Percentiles rank a stretch among this genome's conserved stretches.
phyloP scores from a whole-genome alignment of 2,888 invertebrate species.

The Hirudinaria manillensis region DNA sequence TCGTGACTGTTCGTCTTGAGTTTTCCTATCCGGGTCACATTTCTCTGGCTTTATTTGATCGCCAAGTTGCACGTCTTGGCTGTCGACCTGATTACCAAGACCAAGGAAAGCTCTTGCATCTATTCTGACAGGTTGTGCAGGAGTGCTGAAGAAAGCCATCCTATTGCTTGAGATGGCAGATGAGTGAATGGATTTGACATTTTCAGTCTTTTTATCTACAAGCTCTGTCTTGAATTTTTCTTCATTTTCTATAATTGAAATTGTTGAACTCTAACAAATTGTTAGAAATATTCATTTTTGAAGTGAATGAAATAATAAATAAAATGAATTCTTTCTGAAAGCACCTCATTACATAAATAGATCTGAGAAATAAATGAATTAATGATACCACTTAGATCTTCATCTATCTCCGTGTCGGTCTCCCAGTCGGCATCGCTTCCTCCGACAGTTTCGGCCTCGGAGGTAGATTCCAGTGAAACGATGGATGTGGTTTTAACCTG shows the following conservation, averaged over 20 bases:
- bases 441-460: slow-evolving; percentile 35
- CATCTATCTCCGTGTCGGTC: slow-evolving; percentile 38
- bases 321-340: no score
- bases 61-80: not conserved
- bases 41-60: not conserved
- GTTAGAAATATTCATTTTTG: no score
- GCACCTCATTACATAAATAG: no score
- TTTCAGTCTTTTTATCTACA: slow-evolving; percentile 24
- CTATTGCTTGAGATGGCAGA: slow-evolving; percentile 42
- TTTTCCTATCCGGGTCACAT: not conserved
- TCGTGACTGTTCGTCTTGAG: not conserved
- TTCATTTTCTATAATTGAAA: no score
- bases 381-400: slow-evolving; percentile 10
- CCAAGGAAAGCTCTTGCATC: slow-evolving; percentile 50
- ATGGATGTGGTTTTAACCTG: not conserved
- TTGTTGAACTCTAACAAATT: no score
- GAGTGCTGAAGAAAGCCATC: slow-evolving; percentile 50
- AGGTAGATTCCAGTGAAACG: slow-evolving; percentile 23
- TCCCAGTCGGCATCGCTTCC: slow-evolving; percentile 38
- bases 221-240: no score
- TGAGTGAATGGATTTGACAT: slow-evolving; percentile 36
- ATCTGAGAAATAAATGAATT: no score
- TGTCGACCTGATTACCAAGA: slow-evolving; percentile 24
- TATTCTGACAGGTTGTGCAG: slow-evolving; percentile 49
- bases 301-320: no score